These are phyloP conservation scores for Chymomyza fuscimana DNA, from an alignment of 2,888 invertebrate species.

Conservation along the genomic window DNA sequence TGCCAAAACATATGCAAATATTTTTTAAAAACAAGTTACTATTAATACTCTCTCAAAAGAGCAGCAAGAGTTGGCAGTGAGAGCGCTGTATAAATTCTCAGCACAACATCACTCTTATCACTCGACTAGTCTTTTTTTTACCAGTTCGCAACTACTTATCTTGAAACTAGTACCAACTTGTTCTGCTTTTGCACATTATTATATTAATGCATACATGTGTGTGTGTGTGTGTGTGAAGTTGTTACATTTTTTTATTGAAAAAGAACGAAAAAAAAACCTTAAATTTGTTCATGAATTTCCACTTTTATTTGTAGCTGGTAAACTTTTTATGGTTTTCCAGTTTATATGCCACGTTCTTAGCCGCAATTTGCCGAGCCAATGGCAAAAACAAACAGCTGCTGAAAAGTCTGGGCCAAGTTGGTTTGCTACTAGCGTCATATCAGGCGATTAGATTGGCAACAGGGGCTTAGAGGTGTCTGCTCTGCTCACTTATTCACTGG, in stretches of 20 bases:
- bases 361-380: conserved; percentile 4
- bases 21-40: too few species aligned
- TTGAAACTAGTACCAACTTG: neutral
- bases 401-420: neutral
- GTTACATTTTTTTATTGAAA: neutral
- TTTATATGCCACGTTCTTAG: neutral
- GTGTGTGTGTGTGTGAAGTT: conserved; percentile 1
- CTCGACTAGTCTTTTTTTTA: too few species aligned
- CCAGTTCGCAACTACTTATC: too few species aligned
- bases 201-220: neutral
- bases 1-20: too few species aligned
- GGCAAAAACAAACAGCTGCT: conserved; percentile 12
- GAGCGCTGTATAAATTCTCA: too few species aligned
- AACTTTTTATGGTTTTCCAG: neutral
- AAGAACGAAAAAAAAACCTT: neutral
- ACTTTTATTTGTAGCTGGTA: neutral
- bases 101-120: too few species aligned
- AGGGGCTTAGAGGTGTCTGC: conserved; percentile 3
- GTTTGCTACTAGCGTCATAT: neutral
- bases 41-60: too few species aligned
- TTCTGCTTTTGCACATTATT: neutral
- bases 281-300: neutral
- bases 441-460: conserved; percentile 3
- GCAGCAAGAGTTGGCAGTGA: too few species aligned
- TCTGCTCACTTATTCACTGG: conserved; percentile 17